Base-by-base conservation (phyloP, 2,113 vertebrate species). In the Todiramphus saurophagus region DNA sequence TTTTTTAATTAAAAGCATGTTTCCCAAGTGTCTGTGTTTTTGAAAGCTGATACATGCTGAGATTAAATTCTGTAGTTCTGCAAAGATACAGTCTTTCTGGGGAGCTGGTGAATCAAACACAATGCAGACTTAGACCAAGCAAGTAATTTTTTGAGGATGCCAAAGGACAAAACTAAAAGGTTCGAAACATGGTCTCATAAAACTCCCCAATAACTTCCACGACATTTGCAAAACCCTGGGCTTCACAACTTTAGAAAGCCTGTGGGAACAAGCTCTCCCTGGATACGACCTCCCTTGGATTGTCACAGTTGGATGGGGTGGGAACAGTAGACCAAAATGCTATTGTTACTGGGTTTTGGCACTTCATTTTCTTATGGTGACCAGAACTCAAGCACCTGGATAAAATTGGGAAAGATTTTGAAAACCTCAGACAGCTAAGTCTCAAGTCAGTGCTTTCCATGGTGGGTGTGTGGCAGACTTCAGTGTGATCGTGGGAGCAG, bases 391-490 rank as follows among this genome's bases (percentile, higher is more conserved):
- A 72, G 82, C 77, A 82, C 11, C 4, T 62, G 5, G n/a, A 35
- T 60, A 58, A 88, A 83, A 35, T 7, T 44, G 27, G 25, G 66
- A 59, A 88, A 94, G 0, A 66, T 73, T 69, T 75, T 85, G 33
- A 43, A 48, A 86, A 88, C 43, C 37, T 55, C 48, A 43, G 74
- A 19, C 23, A 83, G 46, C 19, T 23, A 30, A 27, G 7, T 46
- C 10, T 73, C 11, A 43, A 2, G 4, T 11, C 39, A 15, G 6
- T 5, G 7, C 39, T 66, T 62, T 35, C 33, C 1, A 0, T 25
- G 58, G 51, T 1, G 12, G 33, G 33, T 62, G 28, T 0, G 4
- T 20, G 51, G 50, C 69, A 75, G 46, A 16, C 5, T 87, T 35
- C 74, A 0, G 1, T 7, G 28, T n/a, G 78, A 28, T 14, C 39